These are phyloP conservation scores for Aplocera efformata DNA, from an alignment of 2,888 invertebrate genomes.

Conservation along the genomic window DNA sequence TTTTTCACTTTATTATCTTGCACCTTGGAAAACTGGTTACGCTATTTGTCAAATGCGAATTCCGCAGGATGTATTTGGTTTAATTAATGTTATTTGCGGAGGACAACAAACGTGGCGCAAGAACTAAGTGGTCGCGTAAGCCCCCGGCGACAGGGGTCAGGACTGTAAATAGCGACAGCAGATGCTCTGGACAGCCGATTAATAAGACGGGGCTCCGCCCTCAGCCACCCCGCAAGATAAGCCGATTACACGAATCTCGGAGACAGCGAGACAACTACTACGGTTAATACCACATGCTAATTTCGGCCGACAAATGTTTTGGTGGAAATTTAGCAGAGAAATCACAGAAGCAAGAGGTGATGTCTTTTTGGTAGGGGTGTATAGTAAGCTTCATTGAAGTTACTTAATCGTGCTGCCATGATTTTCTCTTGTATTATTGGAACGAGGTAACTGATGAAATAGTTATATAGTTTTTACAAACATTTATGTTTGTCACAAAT, in stretches of 20 bases:
- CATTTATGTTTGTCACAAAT: too few relatives aligned
- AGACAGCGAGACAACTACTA: constrained; percentile 35
- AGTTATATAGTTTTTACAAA: too few relatives aligned
- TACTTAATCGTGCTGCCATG: too few relatives aligned
- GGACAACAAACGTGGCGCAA: constrained; percentile 47
- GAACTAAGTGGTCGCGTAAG: constrained; percentile 50
- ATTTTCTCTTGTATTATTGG: too few relatives aligned
- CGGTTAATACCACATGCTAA: constrained; percentile 35
- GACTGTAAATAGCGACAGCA: constrained; percentile 63
- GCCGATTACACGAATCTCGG: constrained; percentile 58
- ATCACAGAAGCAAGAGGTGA: not conserved
- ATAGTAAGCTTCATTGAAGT: too few relatives aligned
- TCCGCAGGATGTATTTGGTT: not conserved
- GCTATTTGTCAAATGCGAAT: constrained; percentile 2
- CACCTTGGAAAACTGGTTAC: constrained; percentile 24
- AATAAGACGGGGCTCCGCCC: constrained; percentile 71
- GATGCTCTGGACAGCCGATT: constrained; percentile 78
- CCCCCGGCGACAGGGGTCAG: constrained; percentile 62
- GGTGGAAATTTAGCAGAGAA: constrained; percentile 6
- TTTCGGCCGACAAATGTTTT: constrained; percentile 34
- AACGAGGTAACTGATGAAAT: too few relatives aligned
- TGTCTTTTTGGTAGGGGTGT: too few relatives aligned
- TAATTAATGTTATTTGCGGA: constrained; percentile 30
- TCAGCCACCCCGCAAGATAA: constrained; percentile 54
- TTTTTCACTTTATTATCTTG: constrained; percentile 25